phyloP scores from a whole-genome alignment of 2,797 vertebrate genomes.

The Tauraco hartlaubi region DNA sequence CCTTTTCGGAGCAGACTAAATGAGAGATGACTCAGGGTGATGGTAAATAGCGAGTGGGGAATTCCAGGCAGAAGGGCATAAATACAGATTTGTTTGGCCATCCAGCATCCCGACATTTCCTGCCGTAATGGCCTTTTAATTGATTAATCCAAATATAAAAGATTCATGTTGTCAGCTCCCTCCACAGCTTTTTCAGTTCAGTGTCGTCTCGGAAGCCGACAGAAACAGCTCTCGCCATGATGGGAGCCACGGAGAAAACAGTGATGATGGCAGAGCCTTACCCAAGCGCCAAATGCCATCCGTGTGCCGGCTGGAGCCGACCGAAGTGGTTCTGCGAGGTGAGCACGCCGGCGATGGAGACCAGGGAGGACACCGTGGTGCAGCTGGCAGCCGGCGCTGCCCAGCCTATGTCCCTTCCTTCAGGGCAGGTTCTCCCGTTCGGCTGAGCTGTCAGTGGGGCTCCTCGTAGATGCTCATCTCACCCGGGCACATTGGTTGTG shows the following conservation, averaged over 20 bases:
- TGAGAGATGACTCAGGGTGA: background rate
- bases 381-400: background rate
- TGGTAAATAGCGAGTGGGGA: background rate
- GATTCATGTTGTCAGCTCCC: background rate
- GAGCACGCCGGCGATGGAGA: background rate
- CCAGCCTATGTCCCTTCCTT: rapidly evolving
- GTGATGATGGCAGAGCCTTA: background rate
- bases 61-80: conserved; percentile 14
- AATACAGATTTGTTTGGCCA: background rate
- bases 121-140: background rate
- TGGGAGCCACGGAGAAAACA: background rate
- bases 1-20: background rate
- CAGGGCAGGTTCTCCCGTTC: background rate
- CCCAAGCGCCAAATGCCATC: background rate
- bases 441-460: background rate
- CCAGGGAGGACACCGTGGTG: background rate
- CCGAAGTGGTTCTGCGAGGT: background rate
- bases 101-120: background rate
- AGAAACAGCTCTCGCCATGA: background rate
- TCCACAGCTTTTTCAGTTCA: background rate
- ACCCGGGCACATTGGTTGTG: rapidly evolving
- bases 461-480: background rate
- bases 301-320: background rate
- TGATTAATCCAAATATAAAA: background rate
- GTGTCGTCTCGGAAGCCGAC: background rate